A percentile compares a stretch with the other conserved stretches of the same genome.
Evolutionary conservation across 2,888 invertebrate genomes (phyloP).

Genomic region (Pogonocherus hispidulus): DNA sequence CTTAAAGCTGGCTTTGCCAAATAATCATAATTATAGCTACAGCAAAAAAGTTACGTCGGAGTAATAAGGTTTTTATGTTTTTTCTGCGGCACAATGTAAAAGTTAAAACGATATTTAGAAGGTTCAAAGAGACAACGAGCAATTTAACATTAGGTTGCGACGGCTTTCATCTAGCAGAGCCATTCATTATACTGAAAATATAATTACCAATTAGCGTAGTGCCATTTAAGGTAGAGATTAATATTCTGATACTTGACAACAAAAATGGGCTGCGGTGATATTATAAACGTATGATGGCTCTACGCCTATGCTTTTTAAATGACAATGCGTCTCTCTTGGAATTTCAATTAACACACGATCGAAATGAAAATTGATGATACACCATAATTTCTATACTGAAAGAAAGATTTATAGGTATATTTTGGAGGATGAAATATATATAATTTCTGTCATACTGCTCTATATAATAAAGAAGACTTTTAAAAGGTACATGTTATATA

Average conservation of each 20-base stretch:
- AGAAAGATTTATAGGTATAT: slow-evolving; percentile 32
- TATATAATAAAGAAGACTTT: no score
- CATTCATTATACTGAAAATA: slow-evolving; percentile 28
- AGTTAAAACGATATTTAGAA: slow-evolving; percentile 22
- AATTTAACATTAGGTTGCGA: slow-evolving; percentile 19
- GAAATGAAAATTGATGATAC: slow-evolving; percentile 59
- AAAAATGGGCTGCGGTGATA: slow-evolving; percentile 17
- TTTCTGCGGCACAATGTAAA: slow-evolving; percentile 15
- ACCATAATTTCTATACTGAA: slow-evolving; percentile 24
- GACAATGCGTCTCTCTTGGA: slow-evolving; percentile 55
- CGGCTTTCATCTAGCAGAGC: slow-evolving; percentile 20
- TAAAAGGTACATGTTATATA: no score
- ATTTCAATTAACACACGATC: slow-evolving; percentile 59
- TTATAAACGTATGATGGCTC: slow-evolving; percentile 13
- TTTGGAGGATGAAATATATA: not conserved
- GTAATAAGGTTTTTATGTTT: not conserved
- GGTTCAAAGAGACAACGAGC: slow-evolving; percentile 21
- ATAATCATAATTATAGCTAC: slow-evolving; percentile 9
- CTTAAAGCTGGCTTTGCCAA: not conserved
- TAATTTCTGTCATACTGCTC: not conserved
- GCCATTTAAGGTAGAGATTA: slow-evolving; percentile 27
- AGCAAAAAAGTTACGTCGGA: not conserved
- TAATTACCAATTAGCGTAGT: slow-evolving; percentile 28
- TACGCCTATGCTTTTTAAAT: slow-evolving; percentile 45
- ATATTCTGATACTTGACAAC: slow-evolving; percentile 27